These are phyloP conservation scores for Pterocles burchelli DNA, from an alignment of 2,113 vertebrate genomes.

Conservation along the genomic window DNA sequence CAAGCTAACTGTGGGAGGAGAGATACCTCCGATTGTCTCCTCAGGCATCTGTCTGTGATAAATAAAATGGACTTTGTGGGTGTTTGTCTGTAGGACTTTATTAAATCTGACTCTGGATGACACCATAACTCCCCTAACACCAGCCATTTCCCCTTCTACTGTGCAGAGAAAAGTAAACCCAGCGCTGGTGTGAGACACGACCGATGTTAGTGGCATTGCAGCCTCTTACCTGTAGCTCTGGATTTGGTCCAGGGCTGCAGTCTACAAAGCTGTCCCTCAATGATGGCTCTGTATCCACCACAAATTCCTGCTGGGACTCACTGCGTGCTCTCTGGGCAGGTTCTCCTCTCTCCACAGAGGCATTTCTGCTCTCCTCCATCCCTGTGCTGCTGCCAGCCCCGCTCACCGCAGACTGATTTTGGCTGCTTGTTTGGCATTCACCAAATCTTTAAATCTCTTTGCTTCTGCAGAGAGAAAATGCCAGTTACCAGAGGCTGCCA, in stretches of 20 bases:
- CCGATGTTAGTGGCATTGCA: background rate
- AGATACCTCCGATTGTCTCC: background rate
- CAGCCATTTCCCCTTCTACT: background rate
- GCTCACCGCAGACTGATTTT: background rate
- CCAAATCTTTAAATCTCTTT: conserved; percentile 17
- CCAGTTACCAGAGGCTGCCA: conserved; percentile 1
- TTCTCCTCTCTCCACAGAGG: background rate
- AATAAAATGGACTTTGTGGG: background rate
- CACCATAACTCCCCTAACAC: background rate
- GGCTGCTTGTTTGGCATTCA: background rate
- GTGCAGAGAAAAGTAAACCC: background rate
- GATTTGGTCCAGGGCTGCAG: background rate
- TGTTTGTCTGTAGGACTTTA: background rate
- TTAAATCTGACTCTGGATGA: background rate
- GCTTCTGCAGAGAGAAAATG: background rate
- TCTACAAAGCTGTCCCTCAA: background rate
- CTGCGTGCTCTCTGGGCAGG: background rate
- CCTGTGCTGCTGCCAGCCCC: background rate
- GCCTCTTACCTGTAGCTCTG: background rate
- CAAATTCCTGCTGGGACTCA: background rate
- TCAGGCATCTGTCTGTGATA: background rate
- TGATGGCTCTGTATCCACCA: background rate
- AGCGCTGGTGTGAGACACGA: background rate
- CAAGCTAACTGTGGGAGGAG: background rate
- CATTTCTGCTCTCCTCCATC: background rate